Evolutionary conservation across 2,113 vertebrate species (phyloP), one percentile per base, ranked within the genome.

Genomic region (Psettodes erumei): DNA sequence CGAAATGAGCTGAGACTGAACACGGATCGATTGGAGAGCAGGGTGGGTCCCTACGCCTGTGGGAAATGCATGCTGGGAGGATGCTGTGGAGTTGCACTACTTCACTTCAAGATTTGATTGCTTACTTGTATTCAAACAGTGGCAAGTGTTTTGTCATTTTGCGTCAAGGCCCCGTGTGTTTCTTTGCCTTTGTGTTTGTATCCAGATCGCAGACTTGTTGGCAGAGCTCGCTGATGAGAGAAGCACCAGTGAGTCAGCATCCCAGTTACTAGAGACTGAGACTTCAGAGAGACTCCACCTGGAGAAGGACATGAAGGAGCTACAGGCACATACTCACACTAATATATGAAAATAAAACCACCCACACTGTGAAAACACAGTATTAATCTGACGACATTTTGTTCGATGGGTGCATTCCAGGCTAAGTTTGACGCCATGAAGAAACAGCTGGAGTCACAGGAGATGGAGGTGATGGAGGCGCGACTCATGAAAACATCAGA

Each of bases 391-490:
- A 65, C 18, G 4, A 53, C 19, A 21, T 6, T 54, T 40, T 54
- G 2, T 51, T 16, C 54, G 19, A 2, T 38, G 12, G 47, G 62
- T 81, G n/a, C 9, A 2, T 56, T 83, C 4, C 89, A 99, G 98
- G 93, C 90, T 48, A 98, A 97, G 85, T 97, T 95, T 0, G 98
- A 98, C 8, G 84, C 90, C 2, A 90, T 96, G 89, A 98, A 96
- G 92, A 99, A 99, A 77, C 95, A 96, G 76, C 93, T 96, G 92
- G 96, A 97, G 25, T 93, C 95, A 0, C 97, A 99, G 96, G 97
- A 99, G 81, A 94, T 99, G 95, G 98, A 99, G 78, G 94, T 99
- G 91, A 98, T 98, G 96, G 98, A 99, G 75, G 95, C 97, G 58
- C 94, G 97, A 23, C 96, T 99, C 35, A 94, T 98, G 88, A 94